Evolutionary conservation across 1,140 invertebrate genomes (phyloP), one percentile per base, ranked within the genome.

Genomic region (Leptinotarsa lineolata): DNA sequence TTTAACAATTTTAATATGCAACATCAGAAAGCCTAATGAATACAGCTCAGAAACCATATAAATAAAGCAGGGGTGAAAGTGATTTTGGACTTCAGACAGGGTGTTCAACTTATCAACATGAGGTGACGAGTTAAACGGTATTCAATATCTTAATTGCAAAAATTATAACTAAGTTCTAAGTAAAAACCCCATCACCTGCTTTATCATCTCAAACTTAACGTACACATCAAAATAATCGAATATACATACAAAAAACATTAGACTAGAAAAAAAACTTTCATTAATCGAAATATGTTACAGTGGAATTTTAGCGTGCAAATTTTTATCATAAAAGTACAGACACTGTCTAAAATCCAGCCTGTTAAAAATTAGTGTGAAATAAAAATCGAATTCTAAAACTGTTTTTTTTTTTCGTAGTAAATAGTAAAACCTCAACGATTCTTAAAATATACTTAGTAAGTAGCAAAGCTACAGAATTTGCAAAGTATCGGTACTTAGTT

Each of bases 1-100:
- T 77, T 76, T 73, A 77, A 75, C 74, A 77, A 75, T 77, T 77
- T 77, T 77, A 77, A 77, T 77, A 61, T 70, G 74, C 74, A 77
- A 77, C 76, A 77, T 77, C 64, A 74, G 68, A 77, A 54, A 76
- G 72, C 72, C 71, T 76, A 68, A 74, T 74, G 70, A 76, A 60
- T 77, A 76, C 74, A 77, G 72, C 72, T 77, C n/a, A 75, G 69
- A 76, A 71, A 74, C 68, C 68, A 77, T 77, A 73, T 74, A 77
- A 75, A 73, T 77, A 77, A 70, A 77, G 76, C 76, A 75, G 73
- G 73, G 73, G 76, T 73, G 76, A 72, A 60, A 68, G 65, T 71
- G 44, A 67, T 60, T 67, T 74, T 68, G 67, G 70, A 77, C 73
- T 77, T 77, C 72, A 75, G 73, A 77, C 75, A 71, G 68, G 68